These are phyloP conservation scores for Macrosiphum euphorbiae DNA, from an alignment of 2,888 invertebrate species.

Conservation along the genomic window DNA sequence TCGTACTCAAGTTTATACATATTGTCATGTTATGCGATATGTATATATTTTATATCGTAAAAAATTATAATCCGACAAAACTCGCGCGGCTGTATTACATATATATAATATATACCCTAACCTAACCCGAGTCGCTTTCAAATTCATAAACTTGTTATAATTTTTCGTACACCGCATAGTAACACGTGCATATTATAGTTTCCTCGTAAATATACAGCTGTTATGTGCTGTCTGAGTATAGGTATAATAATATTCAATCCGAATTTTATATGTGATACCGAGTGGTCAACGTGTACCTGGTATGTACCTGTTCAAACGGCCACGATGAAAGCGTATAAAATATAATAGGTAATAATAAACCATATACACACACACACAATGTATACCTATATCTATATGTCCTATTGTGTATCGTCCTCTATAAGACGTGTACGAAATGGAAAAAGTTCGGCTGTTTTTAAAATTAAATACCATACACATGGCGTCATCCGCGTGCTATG, in stretches of 20 bases:
- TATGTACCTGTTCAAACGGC: neutral
- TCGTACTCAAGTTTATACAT: neutral
- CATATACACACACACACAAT: neutral
- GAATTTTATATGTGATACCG: neutral
- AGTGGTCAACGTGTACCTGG: neutral
- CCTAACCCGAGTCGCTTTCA: neutral
- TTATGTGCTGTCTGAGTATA: neutral
- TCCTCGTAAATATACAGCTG: slow-evolving; percentile 5
- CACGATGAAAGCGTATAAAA: neutral
- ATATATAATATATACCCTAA: no score
- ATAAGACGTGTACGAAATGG: neutral
- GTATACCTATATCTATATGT: neutral
- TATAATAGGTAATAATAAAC: slow-evolving; percentile 1
- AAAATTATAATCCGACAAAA: slow-evolving; percentile 5
- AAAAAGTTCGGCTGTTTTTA: neutral
- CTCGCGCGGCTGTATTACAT: neutral
- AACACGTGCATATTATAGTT: neutral
- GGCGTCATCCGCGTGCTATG: neutral
- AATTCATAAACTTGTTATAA: slow-evolving; percentile 17
- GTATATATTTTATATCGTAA: neutral
- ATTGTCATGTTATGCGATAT: neutral
- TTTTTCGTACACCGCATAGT: neutral
- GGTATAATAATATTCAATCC: neutral
- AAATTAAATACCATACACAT: neutral
- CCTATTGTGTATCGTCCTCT: neutral